A percentile compares a stretch with the other conserved stretches of the same genome.
Conservation (phyloP, 2,113 vertebrate genomes). For the Plecotus auritus region DNA sequence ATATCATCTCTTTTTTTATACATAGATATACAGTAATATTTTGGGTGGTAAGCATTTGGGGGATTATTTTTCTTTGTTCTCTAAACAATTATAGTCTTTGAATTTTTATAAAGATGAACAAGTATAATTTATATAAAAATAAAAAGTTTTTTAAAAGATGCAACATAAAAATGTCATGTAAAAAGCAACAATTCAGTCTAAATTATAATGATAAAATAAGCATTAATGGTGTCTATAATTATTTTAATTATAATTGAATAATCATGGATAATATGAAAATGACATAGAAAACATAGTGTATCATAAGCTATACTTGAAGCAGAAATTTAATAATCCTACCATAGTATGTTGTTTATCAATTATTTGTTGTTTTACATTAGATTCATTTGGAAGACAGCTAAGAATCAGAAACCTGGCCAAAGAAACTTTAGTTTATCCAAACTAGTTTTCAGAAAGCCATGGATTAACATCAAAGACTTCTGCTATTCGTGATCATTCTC, state of each 20-base stretch:
- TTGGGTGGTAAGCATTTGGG: neutral
- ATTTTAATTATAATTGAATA: neutral
- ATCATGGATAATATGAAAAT: neutral
- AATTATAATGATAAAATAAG: neutral
- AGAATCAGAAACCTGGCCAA: neutral
- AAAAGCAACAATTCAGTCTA: neutral
- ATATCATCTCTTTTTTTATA: neutral
- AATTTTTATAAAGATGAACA: neutral
- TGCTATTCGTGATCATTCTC: neutral
- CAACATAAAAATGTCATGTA: neutral
- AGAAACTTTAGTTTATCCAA: neutral
- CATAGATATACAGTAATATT: neutral
- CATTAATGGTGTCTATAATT: neutral
- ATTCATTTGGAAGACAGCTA: neutral
- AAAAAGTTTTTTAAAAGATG: neutral
- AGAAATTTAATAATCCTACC: neutral
- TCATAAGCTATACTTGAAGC: neutral
- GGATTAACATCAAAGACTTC: neutral
- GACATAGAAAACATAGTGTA: neutral
- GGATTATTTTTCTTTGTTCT: neutral
- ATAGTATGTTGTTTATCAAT: neutral
- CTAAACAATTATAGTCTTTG: neutral
- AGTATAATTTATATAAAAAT: neutral
- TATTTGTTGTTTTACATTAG: neutral
- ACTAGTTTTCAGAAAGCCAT: neutral